These are phyloP conservation scores for Misgurnus anguillicaudatus DNA, from an alignment of 2,113 vertebrate genomes.

Conservation along the genomic window DNA sequence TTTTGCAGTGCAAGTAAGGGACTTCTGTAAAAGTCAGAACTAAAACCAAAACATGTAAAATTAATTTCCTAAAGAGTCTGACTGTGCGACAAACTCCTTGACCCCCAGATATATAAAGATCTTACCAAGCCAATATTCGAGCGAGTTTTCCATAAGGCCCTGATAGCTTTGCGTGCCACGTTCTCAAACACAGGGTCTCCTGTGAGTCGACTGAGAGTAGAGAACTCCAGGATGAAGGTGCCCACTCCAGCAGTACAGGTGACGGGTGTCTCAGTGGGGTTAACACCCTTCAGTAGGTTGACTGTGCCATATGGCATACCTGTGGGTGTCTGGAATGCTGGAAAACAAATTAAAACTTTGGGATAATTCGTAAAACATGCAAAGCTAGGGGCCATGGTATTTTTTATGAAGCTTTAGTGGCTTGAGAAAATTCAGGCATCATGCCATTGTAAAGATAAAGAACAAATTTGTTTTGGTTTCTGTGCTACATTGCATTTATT, in stretches of 20 bases:
- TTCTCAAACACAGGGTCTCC: slow-evolving; percentile 88
- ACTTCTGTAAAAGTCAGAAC: background rate
- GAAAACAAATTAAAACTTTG: background rate
- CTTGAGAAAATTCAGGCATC: too few relatives aligned
- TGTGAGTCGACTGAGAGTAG: slow-evolving; percentile 89
- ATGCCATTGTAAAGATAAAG: too few relatives aligned
- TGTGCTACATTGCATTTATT: too few relatives aligned
- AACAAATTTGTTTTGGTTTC: too few relatives aligned
- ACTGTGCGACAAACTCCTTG: background rate
- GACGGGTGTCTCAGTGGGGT: slow-evolving; percentile 90
- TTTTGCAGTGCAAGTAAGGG: too few relatives aligned
- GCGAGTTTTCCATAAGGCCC: slow-evolving; percentile 87
- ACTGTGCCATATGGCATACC: slow-evolving; percentile 98
- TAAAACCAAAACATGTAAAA: background rate
- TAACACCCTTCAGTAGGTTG: slow-evolving; percentile 90
- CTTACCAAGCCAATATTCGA: slow-evolving; percentile 95
- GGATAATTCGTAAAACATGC: too few relatives aligned
- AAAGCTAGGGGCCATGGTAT: too few relatives aligned
- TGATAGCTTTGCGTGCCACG: slow-evolving; percentile 82
- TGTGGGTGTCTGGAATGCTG: slow-evolving; percentile 94
- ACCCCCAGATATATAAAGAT: background rate
- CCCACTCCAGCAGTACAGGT: slow-evolving; percentile 96
- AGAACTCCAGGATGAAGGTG: slow-evolving; percentile 96
- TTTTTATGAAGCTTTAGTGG: too few relatives aligned
- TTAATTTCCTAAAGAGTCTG: too few relatives aligned